Evolutionary conservation across 1,140 invertebrate genomes (phyloP), one percentile per base, ranked within the genome.

Genomic region (Schlechtendalia chinensis): DNA sequence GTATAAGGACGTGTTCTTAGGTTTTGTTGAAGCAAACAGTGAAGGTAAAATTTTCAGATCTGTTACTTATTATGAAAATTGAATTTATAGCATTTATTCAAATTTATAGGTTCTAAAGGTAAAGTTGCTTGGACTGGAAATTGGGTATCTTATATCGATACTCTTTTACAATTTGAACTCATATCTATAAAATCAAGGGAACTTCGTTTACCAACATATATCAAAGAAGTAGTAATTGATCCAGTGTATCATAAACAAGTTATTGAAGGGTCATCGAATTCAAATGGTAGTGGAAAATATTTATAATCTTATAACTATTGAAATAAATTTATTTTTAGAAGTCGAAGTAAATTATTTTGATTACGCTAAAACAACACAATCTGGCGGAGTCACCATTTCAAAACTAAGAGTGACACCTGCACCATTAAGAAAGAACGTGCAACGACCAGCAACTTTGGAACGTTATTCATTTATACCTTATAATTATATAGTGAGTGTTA

Each of bases 131-230:
- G 96, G 96, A 88, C 89, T 16, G 89, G 91, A 59, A 93, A 97
- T 85, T 98, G 96, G 96, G 90, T 97, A 61, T 91, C 94, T 8
- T 98, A 91, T 85, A 90, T 98, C 83, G 96, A 98, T 84, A 96
- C 94, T 0, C 93, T 98, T 90, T 89, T 98, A 29, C 96, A 98
- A 86, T 95, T 96, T 82, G 89, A 89, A 65, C 92, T 98, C 82
- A 85, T 97, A 29, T 90, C 91, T 59, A 89, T 90, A 82, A 90
- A 91, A 81, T 89, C 90, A 1, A 88, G 91, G 53, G 91, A 93
- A 84, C 87, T 98, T 0, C 92, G 92, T 84, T 86, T 98, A 63
- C 96, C 96, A 14, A 96, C 95, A 4, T 89, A 94, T 72, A 88
- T 98, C 17, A 91, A 94, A 83, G 90, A 90, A 81, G 88, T 91